Conservation (phyloP, 1,140 invertebrate genomes). For the Drosophila ananassae region DNA sequence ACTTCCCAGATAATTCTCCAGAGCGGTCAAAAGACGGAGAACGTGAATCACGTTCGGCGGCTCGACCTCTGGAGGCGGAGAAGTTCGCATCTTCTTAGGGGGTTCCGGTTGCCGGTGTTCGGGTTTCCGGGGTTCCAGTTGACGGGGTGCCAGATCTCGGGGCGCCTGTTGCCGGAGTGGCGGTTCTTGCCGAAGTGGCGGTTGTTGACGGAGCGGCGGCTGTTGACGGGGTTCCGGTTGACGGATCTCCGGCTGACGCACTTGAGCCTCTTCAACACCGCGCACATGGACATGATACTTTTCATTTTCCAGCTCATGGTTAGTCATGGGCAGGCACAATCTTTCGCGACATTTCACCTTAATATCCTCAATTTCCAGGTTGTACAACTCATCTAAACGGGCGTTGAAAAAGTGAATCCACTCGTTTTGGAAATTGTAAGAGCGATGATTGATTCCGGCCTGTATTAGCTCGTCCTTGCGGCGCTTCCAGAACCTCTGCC, state of each 20-base stretch:
- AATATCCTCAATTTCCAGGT: conserved; percentile 83
- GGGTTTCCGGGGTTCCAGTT: too few relatives aligned
- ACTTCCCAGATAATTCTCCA: conserved; percentile 91
- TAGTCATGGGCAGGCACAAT: conserved; percentile 66
- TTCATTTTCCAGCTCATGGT: conserved; percentile 43
- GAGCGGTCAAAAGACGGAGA: conserved; percentile 89
- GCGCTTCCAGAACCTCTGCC: conserved; percentile 91
- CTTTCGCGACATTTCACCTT: conserved; percentile 81
- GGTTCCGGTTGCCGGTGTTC: neutral
- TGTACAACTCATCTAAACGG: conserved; percentile 90
- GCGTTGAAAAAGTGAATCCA: conserved; percentile 93
- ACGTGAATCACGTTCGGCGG: conserved; percentile 85
- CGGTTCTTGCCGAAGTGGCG: too few relatives aligned
- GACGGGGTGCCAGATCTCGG: too few relatives aligned
- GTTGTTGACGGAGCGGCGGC: too few relatives aligned
- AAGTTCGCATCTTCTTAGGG: neutral
- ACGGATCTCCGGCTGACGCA: neutral
- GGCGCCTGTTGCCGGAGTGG: too few relatives aligned
- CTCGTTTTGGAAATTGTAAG: conserved; percentile 93
- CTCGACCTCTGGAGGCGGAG: conserved; percentile 2
- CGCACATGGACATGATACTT: conserved; percentile 65
- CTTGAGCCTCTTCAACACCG: neutral
- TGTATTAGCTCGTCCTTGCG: conserved; percentile 70
- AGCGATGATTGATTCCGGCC: conserved; percentile 88
- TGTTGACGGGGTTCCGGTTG: neutral